Percentiles rank a stretch among this genome's conserved stretches.
phyloP scores from a whole-genome alignment of 2,888 invertebrate genomes.

The Lasioglossum zephyrum region DNA sequence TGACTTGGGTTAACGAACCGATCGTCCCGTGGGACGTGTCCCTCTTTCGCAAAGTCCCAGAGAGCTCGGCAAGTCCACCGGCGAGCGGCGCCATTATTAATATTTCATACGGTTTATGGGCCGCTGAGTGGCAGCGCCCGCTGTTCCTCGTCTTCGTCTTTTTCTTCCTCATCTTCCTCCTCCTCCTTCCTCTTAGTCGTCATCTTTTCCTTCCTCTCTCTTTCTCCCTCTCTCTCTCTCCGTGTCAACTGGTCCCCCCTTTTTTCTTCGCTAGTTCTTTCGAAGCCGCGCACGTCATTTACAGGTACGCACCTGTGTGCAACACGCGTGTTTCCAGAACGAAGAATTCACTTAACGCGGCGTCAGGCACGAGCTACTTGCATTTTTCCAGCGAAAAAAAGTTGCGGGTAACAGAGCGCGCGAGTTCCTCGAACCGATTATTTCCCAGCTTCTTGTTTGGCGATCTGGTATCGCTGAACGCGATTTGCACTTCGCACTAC shows the following conservation, averaged over 20 bases:
- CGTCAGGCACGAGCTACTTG: slow-evolving; percentile 13
- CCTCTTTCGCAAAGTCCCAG: slow-evolving; percentile 65
- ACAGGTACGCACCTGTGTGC: slow-evolving; percentile 41
- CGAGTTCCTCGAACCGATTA: not conserved
- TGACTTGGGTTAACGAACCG: slow-evolving; percentile 68
- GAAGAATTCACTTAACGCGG: slow-evolving; percentile 26
- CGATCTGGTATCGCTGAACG: not conserved
- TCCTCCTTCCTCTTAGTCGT: slow-evolving; percentile 35
- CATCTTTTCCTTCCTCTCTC: slow-evolving; percentile 34
- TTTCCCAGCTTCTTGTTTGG: slow-evolving; percentile 4
- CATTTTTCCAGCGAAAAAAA: not conserved
- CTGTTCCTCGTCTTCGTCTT: slow-evolving; percentile 63
- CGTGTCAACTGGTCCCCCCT: slow-evolving; percentile 25
- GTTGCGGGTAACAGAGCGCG: not conserved
- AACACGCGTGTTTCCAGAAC: slow-evolving; percentile 1
- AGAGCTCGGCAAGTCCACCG: slow-evolving; percentile 52
- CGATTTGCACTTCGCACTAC: not conserved
- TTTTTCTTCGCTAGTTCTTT: slow-evolving; percentile 17
- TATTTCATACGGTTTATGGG: slow-evolving; percentile 77
- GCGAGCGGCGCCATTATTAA: slow-evolving; percentile 73
- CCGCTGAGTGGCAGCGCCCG: slow-evolving; percentile 75
- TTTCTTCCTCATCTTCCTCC: slow-evolving; percentile 31
- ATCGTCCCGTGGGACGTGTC: slow-evolving; percentile 65
- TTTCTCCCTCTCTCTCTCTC: slow-evolving; percentile 20
- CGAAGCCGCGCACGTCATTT: slow-evolving; percentile 48